phyloP scores from a whole-genome alignment of 2,113 vertebrate species.

The Platanista minor region DNA sequence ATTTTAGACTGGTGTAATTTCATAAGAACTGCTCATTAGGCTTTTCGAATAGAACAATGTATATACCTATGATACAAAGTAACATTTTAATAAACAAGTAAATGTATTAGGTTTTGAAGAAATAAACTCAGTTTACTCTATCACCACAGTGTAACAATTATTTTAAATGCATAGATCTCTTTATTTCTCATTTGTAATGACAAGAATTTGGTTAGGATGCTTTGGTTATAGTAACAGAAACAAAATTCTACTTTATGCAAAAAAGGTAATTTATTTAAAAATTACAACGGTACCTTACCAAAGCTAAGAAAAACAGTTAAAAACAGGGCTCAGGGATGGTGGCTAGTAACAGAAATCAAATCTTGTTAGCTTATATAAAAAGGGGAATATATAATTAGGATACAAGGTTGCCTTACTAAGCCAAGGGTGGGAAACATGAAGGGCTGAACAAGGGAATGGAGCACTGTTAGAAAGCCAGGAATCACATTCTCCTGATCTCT shows the following conservation, averaged over 20 bases:
- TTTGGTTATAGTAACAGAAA: background rate
- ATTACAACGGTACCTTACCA: background rate
- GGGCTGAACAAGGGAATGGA: background rate
- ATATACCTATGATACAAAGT: background rate
- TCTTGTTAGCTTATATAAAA: conserved; percentile 23
- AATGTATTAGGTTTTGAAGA: conserved; percentile 15
- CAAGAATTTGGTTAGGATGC: background rate
- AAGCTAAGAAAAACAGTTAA: conserved; percentile 35
- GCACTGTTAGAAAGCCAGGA: background rate
- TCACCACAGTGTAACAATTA: background rate
- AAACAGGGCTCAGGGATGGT: background rate
- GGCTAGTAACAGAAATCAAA: conserved; percentile 11
- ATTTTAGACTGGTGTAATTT: background rate
- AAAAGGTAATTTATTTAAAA: conserved; percentile 25
- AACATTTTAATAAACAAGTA: conserved; percentile 14
- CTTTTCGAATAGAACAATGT: conserved; percentile 27
- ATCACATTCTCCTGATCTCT: background rate
- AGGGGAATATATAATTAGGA: conserved; percentile 5
- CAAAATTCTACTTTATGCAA: conserved; percentile 1
- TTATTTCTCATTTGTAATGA: conserved; percentile 16
- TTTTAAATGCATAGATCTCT: background rate
- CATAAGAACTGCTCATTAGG: background rate
- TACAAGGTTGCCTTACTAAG: background rate
- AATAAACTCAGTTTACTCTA: background rate
- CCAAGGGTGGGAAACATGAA: background rate